Evolutionary conservation across 2,888 invertebrate species (phyloP), one percentile per base, ranked within the genome.

Genomic region (Myathropa florea): DNA sequence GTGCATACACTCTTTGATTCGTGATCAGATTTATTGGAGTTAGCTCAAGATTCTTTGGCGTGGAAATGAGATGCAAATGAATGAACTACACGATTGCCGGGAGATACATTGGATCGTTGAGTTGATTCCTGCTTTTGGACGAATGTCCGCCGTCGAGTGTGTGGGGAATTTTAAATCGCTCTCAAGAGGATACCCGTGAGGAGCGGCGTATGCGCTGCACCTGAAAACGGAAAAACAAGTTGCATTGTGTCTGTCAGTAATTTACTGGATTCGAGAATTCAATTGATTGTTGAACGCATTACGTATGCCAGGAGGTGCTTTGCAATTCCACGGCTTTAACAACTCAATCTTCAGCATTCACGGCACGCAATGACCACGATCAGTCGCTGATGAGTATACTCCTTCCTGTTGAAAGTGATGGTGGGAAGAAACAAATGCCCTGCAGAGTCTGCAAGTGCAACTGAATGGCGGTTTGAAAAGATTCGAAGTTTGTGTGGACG

Each of bases 11-110:
- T 7, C 46, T 46, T 46, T 18, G 46, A 18, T 46, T 46, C 46
- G 46, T 23, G 60, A 79, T 79, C 53, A 59, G 70, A 79, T 78
- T 70, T 71, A 71, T 63, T 71, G 55, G 61, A 61, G 21, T 68
- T 18, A 53, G 26, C 63, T 67, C 4, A 30, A 55, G 14, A 28
- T 60, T 57, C 63, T 46, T 46, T 46, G 46, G 46, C 46, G 46
- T 46, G 46, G 53, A 55, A 70, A 70, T 28, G 61, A 61, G 36
- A 4, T 61, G 23, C 59, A 30, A 36, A 36, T 28, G 57, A 73
- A n/a, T 63, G 26, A 57, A 64, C 53, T 59, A 70, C 24, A n/a
- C 24, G 18, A 26, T 14, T 65, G 9, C 36, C 12, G 70, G 68
- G 39, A 70, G 39, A 39, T 9, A 21, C 18, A 46, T 46, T 18